These are phyloP conservation scores for Biston betularia DNA, from an alignment of 2,888 invertebrate genomes.

Conservation along the genomic window DNA sequence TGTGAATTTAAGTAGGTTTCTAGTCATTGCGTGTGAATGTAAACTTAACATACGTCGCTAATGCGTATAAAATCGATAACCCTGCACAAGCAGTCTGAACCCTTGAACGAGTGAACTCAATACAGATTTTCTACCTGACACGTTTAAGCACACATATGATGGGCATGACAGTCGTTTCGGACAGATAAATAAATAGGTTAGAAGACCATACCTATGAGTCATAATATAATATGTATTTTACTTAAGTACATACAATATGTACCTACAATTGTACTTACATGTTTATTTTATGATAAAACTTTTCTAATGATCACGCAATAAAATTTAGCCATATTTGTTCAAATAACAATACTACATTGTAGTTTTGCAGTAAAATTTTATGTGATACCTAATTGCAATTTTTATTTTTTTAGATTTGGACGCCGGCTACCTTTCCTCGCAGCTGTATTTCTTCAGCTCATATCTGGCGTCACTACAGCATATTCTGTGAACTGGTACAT, in stretches of 20 bases:
- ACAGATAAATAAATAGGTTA: slow-evolving; percentile 21
- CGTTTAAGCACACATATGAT: slow-evolving; percentile 17
- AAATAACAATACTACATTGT: too few relatives aligned
- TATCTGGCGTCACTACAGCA: slow-evolving; percentile 90
- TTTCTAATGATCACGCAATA: too few relatives aligned
- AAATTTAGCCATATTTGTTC: too few relatives aligned
- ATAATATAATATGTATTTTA: slow-evolving; percentile 1
- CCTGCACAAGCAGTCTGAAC: slow-evolving; percentile 27
- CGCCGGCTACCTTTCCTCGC: slow-evolving; percentile 90
- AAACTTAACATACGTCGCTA: background rate
- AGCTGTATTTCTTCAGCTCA: slow-evolving; percentile 90
- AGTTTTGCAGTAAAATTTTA: too few relatives aligned
- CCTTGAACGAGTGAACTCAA: slow-evolving; percentile 42
- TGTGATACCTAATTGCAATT: background rate
- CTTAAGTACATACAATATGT: background rate
- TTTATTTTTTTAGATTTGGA: slow-evolving; percentile 87
- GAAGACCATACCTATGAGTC: slow-evolving; percentile 9
- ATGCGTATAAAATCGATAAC: slow-evolving; percentile 30
- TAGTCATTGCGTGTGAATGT: slow-evolving; percentile 1
- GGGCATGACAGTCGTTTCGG: slow-evolving; percentile 3
- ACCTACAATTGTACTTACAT: too few relatives aligned
- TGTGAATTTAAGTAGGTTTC: too few relatives aligned
- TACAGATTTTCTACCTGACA: slow-evolving; percentile 34
- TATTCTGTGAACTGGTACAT: slow-evolving; percentile 88
- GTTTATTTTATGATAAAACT: too few relatives aligned